These are phyloP conservation scores for Narcine bancroftii DNA, from an alignment of 2,113 vertebrate species.

Conservation along the genomic window DNA sequence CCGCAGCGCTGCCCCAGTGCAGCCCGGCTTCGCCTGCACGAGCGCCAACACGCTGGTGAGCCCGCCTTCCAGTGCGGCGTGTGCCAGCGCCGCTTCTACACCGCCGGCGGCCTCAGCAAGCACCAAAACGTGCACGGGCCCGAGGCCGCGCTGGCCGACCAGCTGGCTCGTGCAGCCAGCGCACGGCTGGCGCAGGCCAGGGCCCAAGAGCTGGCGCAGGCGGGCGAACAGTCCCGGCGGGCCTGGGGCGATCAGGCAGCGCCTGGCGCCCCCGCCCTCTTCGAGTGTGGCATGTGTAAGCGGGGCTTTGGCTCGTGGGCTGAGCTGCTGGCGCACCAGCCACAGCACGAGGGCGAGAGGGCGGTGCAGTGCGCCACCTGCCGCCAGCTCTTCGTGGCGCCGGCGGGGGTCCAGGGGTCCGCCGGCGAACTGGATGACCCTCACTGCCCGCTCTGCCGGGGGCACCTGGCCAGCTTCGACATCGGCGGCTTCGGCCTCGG, in stretches of 20 bases:
- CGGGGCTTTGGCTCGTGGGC: neutral
- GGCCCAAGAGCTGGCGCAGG: no score
- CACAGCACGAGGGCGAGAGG: neutral
- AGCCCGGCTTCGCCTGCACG: neutral
- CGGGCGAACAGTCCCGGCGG: no score
- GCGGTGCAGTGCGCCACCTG: neutral
- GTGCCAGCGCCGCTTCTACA: neutral
- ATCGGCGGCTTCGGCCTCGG: neutral
- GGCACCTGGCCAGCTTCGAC: neutral
- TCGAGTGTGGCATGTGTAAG: constrained; percentile 21
- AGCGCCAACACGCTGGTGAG: no score
- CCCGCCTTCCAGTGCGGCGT: neutral
- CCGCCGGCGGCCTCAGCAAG: neutral
- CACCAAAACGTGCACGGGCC: no score
- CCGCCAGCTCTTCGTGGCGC: neutral
- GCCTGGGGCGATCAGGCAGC: no score
- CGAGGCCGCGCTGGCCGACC: no score
- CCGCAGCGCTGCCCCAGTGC: neutral
- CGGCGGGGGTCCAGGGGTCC: neutral
- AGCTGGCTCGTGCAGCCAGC: no score
- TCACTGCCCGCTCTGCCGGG: neutral
- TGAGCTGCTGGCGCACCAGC: neutral
- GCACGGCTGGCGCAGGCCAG: no score
- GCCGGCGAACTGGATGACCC: neutral
- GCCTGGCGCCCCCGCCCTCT: neutral